phyloP scores from a whole-genome alignment of 1,140 invertebrate species.

The Eurosta solidaginis region DNA sequence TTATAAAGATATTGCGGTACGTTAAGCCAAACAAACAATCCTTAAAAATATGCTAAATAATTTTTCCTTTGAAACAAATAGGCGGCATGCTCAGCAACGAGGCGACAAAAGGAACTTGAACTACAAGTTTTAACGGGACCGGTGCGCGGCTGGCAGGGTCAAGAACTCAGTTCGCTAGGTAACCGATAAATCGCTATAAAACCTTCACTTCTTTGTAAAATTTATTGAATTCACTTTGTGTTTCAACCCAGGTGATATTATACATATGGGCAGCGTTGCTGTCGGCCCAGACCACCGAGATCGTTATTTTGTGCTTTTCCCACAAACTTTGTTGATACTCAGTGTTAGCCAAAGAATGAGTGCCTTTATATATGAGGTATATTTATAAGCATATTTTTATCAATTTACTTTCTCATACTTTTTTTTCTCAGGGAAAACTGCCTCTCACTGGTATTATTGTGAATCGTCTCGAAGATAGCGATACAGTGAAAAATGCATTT shows the following conservation, averaged over 20 bases:
- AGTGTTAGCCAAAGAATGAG: conserved; percentile 89
- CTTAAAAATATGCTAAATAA: neutral
- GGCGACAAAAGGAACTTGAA: conserved; percentile 95
- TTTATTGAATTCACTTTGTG: too few species aligned
- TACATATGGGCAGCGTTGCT: conserved; percentile 87
- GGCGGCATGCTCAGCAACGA: conserved; percentile 80
- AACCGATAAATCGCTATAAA: neutral
- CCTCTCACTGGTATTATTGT: conserved; percentile 84
- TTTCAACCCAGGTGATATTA: conserved; percentile 49
- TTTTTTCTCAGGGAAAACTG: conserved; percentile 76
- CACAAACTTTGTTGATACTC: conserved; percentile 84
- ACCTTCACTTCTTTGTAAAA: neutral
- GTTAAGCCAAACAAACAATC: conserved; percentile 49
- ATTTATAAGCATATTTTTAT: conserved; percentile 32
- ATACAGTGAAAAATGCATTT: conserved; percentile 85
- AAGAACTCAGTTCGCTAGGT: conserved; percentile 75
- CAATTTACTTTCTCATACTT: neutral
- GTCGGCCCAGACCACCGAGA: conserved; percentile 82
- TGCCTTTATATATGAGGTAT: conserved; percentile 94
- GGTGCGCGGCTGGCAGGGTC: conserved; percentile 94
- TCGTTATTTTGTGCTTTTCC: conserved; percentile 90
- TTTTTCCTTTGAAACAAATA: conserved; percentile 51
- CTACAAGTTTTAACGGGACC: conserved; percentile 90
- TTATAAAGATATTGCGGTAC: conserved; percentile 91
- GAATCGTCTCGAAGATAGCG: conserved; percentile 76